Conservation (phyloP, 2,888 invertebrate species). For the Polia nebulosa region DNA sequence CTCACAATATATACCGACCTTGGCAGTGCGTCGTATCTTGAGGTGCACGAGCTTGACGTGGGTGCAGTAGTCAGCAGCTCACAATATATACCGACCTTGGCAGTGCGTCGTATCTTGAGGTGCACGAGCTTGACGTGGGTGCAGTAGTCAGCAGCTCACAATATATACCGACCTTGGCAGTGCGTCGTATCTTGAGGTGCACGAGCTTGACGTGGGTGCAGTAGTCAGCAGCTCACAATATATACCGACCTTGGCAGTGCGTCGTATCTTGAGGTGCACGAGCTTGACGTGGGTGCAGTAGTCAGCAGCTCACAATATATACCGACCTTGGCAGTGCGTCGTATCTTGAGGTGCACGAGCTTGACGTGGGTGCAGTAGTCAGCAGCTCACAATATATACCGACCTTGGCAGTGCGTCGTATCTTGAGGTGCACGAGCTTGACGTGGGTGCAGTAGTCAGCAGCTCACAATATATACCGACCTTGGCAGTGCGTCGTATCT, state of each 20-base stretch:
- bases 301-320: no score
- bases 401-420: slow-evolving; percentile 83
- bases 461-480: no score
- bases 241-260: slow-evolving; percentile 84
- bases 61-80: no score
- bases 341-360: slow-evolving; percentile 84
- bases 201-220: slow-evolving; percentile 84
- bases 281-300: slow-evolving; percentile 83
- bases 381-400: no score
- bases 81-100: no score
- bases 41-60: slow-evolving; percentile 84
- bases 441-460: slow-evolving; percentile 84
- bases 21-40: slow-evolving; percentile 82
- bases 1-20: no score
- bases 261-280: slow-evolving; percentile 84
- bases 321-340: slow-evolving; percentile 83
- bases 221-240: no score
- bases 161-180: no score
- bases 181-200: slow-evolving; percentile 83
- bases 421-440: slow-evolving; percentile 83
- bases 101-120: slow-evolving; percentile 81
- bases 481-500: slow-evolving; percentile 83
- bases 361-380: slow-evolving; percentile 84
- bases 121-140: slow-evolving; percentile 86
- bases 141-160: no score